phyloP scores from a whole-genome alignment of 1,140 invertebrate genomes.

The Solen grandis region DNA sequence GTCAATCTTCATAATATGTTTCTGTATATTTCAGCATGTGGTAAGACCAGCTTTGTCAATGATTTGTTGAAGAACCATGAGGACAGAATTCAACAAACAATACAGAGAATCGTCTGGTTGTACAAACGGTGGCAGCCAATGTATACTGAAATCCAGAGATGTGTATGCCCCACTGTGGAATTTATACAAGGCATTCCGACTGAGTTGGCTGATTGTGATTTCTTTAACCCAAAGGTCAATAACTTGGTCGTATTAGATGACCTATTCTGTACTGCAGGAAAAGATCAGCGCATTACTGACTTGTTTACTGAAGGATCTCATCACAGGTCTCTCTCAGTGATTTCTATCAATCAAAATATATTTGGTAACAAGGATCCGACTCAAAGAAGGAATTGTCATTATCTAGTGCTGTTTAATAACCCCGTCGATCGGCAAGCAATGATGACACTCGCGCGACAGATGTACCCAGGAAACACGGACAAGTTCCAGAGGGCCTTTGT shows the following conservation, averaged over 20 bases:
- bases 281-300: conserved; percentile 35
- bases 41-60: neutral
- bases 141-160: neutral
- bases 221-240: neutral
- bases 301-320: conserved; percentile 26
- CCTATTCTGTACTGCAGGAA: neutral
- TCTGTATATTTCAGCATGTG: neutral
- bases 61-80: neutral
- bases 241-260: conserved; percentile 19
- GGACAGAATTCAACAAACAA: neutral
- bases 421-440: conserved; percentile 30
- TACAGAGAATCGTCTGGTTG: conserved; percentile 3
- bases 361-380: neutral
- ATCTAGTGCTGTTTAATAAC: conserved; percentile 42
- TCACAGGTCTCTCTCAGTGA: neutral
- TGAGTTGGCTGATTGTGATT: conserved; percentile 24
- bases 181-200: conserved; percentile 11
- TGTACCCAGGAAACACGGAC: conserved; percentile 1
- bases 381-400: conserved; percentile 41
- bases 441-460: conserved; percentile 35
- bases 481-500: neutral
- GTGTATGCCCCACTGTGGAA: neutral
- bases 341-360: no score
- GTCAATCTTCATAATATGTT: neutral
- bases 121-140: neutral